Conservation (phyloP, 2,888 invertebrate genomes). For the Tenthredo notha region DNA sequence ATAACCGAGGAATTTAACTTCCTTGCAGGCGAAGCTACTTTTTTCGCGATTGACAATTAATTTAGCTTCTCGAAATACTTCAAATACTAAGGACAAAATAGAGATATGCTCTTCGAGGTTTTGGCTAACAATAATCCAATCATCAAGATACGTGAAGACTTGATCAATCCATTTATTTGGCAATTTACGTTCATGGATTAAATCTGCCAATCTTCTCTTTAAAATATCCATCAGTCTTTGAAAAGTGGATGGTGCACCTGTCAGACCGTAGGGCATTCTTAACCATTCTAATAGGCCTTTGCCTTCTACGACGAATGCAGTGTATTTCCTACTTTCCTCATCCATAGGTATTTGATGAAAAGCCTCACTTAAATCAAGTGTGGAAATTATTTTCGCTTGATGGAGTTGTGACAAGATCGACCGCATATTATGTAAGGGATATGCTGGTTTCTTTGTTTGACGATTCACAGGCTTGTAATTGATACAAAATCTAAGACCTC, state of each 20-base stretch:
- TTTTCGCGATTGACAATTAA: slow-evolving; percentile 57
- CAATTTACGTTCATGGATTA: slow-evolving; percentile 39
- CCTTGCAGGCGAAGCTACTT: slow-evolving; percentile 53
- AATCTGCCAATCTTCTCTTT: neutral
- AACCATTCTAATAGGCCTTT: neutral
- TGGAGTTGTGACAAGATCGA: slow-evolving; percentile 42
- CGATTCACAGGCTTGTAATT: slow-evolving; percentile 3
- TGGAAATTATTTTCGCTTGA: slow-evolving; percentile 58
- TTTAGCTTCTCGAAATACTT: slow-evolving; percentile 51
- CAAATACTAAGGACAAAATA: neutral
- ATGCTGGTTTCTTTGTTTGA: slow-evolving; percentile 33
- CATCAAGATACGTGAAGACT: slow-evolving; percentile 15
- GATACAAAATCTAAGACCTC: slow-evolving; percentile 37
- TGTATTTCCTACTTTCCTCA: neutral
- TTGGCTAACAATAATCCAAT: slow-evolving; percentile 36
- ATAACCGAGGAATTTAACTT: slow-evolving; percentile 53
- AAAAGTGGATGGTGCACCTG: slow-evolving; percentile 57
- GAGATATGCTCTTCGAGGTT: slow-evolving; percentile 13
- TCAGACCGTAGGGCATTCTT: slow-evolving; percentile 49
- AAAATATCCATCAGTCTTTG: slow-evolving; percentile 47
- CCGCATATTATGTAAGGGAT: slow-evolving; percentile 26
- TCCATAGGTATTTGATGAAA: slow-evolving; percentile 54
- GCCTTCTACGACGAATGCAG: slow-evolving; percentile 24
- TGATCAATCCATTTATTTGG: slow-evolving; percentile 53
- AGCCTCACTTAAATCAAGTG: slow-evolving; percentile 59